Evolutionary conservation across 2,113 vertebrate species (phyloP).

Genomic region (Riparia riparia): DNA sequence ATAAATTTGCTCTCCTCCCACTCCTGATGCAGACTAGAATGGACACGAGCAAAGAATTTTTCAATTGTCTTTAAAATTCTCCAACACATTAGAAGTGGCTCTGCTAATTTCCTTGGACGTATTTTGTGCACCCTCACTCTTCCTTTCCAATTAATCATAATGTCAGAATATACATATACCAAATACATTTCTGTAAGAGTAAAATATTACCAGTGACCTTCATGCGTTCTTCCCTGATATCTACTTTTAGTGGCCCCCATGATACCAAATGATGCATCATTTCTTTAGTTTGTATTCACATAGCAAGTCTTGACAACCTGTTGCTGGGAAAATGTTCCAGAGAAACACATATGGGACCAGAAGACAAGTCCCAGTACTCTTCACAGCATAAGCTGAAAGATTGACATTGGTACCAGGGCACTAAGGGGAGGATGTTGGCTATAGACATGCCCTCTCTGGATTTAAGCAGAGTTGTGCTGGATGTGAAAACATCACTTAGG

Average conservation of each 20-base stretch:
- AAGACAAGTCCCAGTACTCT: neutral
- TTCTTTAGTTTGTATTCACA: neutral
- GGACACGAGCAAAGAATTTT: constrained; percentile 40
- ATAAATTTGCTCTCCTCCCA: constrained; percentile 89
- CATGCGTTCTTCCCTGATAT: neutral
- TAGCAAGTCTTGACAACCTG: neutral
- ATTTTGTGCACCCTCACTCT: neutral
- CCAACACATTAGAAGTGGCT: neutral
- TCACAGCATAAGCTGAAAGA: neutral
- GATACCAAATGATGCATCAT: neutral
- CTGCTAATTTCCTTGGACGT: neutral
- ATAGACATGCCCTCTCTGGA: neutral
- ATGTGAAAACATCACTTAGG: neutral
- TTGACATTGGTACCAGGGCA: neutral
- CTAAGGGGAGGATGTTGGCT: neutral
- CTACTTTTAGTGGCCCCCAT: neutral
- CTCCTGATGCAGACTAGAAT: constrained; percentile 76
- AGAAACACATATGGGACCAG: neutral
- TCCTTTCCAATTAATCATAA: neutral
- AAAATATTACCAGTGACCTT: neutral
- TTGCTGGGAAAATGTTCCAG: neutral
- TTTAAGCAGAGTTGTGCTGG: neutral
- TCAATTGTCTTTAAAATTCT: constrained; percentile 39
- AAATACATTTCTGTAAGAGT: constrained; percentile 8
- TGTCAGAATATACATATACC: neutral